Percentiles rank a stretch among this genome's conserved stretches.
phyloP scores from a whole-genome alignment of 2,113 vertebrate species.

The Stigmatopora argus region DNA sequence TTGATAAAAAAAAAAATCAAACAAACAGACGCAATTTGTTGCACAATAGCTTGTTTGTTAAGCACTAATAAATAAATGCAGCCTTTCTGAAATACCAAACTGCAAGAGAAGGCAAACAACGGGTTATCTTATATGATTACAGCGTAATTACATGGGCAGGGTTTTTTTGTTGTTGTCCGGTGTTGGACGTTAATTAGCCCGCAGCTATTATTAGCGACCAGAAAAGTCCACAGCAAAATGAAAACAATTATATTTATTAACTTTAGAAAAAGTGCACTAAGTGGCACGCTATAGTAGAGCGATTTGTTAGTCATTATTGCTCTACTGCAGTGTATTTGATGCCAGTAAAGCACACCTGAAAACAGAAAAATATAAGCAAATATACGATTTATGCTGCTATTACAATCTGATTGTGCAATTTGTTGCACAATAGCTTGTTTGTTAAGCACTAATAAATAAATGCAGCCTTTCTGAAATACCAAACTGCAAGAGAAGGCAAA shows the following conservation, averaged over 20 bases:
- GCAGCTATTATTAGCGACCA: neutral
- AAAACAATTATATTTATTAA: neutral
- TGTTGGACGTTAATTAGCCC: neutral
- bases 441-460: neutral
- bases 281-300: neutral
- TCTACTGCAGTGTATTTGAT: neutral
- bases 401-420: neutral
- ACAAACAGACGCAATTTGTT: neutral
- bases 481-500: neutral
- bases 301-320: neutral
- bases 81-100: neutral
- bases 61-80: neutral
- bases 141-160: neutral
- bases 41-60: neutral
- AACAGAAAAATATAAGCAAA: neutral
- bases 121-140: neutral
- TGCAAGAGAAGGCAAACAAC: neutral
- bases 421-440: neutral
- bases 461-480: neutral
- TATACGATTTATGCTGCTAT: neutral
- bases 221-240: neutral
- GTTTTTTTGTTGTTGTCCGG: neutral
- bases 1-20: neutral
- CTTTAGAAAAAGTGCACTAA: neutral
- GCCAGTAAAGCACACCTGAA: neutral